phyloP scores from a whole-genome alignment of 1,140 invertebrate genomes.

The Zaprionus tsacasi region DNA sequence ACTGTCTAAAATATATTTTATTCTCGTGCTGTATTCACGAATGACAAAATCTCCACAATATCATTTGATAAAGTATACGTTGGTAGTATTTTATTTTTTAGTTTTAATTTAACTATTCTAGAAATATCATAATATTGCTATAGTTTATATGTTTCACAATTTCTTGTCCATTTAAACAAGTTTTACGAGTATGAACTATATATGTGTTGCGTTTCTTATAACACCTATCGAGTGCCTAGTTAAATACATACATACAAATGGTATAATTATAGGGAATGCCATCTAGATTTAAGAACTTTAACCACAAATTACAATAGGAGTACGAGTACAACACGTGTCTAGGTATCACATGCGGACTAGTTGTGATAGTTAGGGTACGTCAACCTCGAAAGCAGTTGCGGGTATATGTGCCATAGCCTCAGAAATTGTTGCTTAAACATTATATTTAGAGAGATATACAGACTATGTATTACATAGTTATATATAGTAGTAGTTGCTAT shows the following conservation, averaged over 20 bases:
- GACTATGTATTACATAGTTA: background rate
- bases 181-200: slow-evolving; percentile 7
- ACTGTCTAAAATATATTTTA: slow-evolving; percentile 34
- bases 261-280: slow-evolving; percentile 16
- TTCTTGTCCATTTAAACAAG: slow-evolving; percentile 35
- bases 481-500: slow-evolving; percentile 7
- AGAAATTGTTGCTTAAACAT: slow-evolving; percentile 31
- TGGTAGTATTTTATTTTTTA: slow-evolving; percentile 3
- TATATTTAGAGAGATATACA: slow-evolving; percentile 13
- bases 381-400: slow-evolving; percentile 37
- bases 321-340: slow-evolving; percentile 42
- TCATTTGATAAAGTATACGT: slow-evolving; percentile 31
- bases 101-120: slow-evolving; percentile 27
- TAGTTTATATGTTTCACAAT: slow-evolving; percentile 57
- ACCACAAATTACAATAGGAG: slow-evolving; percentile 22
- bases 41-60: slow-evolving; percentile 12
- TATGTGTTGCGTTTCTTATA: slow-evolving; percentile 32
- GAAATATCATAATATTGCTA: slow-evolving; percentile 78
- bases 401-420: slow-evolving; percentile 60
- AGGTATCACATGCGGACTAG: slow-evolving; percentile 70
- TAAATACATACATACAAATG: slow-evolving; percentile 12
- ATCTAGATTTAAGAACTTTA: slow-evolving; percentile 23
- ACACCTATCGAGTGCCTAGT: slow-evolving; percentile 17
- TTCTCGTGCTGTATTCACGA: slow-evolving; percentile 56
- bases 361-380: slow-evolving; percentile 42